Percentiles rank a stretch among this genome's conserved stretches.
Evolutionary conservation across 2,888 invertebrate species (phyloP).

Genomic region (Chironomus riparius): DNA sequence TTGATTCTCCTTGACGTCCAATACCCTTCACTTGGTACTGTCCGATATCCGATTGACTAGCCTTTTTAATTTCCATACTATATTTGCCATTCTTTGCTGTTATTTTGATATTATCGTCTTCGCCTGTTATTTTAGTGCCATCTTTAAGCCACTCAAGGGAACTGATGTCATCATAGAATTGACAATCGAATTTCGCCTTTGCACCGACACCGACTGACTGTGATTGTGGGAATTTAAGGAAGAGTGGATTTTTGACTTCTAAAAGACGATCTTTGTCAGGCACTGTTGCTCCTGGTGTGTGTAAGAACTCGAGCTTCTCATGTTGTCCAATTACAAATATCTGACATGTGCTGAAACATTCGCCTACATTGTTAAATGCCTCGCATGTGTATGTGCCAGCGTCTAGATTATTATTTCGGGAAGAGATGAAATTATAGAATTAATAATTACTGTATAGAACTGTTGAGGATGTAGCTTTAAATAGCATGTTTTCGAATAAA

Average conservation of each 20-base stretch:
- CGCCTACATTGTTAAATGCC: conserved; percentile 89
- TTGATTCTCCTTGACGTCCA: conserved; percentile 75
- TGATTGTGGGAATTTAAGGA: conserved; percentile 82
- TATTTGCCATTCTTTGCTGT: conserved; percentile 73
- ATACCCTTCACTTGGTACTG: conserved; percentile 81
- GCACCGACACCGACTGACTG: conserved; percentile 73
- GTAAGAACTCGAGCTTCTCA: conserved; percentile 24
- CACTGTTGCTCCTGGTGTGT: conserved; percentile 16
- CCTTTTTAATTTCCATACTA: conserved; percentile 65
- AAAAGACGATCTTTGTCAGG: conserved; percentile 18
- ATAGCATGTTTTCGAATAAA: not conserved
- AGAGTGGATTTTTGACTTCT: conserved; percentile 69
- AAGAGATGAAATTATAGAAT: too few relatives aligned
- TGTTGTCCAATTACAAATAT: conserved; percentile 77
- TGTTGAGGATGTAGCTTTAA: too few relatives aligned
- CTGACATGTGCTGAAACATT: conserved; percentile 86
- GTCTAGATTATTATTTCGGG: conserved; percentile 31
- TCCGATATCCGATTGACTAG: conserved; percentile 68
- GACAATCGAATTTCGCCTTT: conserved; percentile 69
- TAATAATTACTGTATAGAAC: too few relatives aligned
- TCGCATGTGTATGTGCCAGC: conserved; percentile 91
- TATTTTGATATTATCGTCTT: conserved; percentile 65
- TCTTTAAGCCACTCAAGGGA: conserved; percentile 83
- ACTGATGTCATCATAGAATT: conserved; percentile 61
- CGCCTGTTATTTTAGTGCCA: conserved; percentile 78